Conservation (phyloP, 1,140 invertebrate species). For the Bombus polaris region DNA sequence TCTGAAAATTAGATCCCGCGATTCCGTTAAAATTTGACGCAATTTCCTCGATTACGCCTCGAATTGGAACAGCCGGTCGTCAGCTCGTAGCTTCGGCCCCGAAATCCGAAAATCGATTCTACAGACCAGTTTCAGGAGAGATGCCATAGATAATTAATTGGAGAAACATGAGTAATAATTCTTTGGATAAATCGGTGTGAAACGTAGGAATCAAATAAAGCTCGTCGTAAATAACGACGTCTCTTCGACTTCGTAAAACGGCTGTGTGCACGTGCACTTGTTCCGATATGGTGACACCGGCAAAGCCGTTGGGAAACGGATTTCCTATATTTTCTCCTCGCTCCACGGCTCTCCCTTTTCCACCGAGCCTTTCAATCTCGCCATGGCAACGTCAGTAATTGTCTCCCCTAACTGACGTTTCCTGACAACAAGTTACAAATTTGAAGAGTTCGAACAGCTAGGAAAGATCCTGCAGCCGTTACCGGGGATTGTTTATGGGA, state of each 20-base stretch:
- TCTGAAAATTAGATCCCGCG: constrained; percentile 35
- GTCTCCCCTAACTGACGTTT: constrained; percentile 8
- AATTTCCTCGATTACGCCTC: constrained; percentile 44
- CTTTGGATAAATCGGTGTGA: not conserved
- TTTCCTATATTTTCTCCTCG: not conserved
- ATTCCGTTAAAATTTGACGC: constrained; percentile 39
- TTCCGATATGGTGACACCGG: not conserved
- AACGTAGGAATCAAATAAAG: no score
- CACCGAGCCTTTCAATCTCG: not conserved
- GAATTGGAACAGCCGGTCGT: constrained; percentile 19
- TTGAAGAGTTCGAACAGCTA: not conserved
- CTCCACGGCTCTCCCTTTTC: not conserved
- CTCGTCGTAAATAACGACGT: constrained; percentile 14
- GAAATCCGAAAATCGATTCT: constrained; percentile 22
- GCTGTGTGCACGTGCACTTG: not conserved
- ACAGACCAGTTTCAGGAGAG: no score
- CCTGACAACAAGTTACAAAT: constrained; percentile 14
- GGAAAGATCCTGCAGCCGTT: not conserved
- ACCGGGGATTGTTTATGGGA: no score
- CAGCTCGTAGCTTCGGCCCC: not conserved
- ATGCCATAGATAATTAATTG: constrained; percentile 21
- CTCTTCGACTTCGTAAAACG: not conserved
- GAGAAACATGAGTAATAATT: constrained; percentile 1
- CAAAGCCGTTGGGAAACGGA: not conserved
- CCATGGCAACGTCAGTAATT: constrained; percentile 10